Conservation (phyloP, 2,113 vertebrate species). For the Menura novaehollandiae region DNA sequence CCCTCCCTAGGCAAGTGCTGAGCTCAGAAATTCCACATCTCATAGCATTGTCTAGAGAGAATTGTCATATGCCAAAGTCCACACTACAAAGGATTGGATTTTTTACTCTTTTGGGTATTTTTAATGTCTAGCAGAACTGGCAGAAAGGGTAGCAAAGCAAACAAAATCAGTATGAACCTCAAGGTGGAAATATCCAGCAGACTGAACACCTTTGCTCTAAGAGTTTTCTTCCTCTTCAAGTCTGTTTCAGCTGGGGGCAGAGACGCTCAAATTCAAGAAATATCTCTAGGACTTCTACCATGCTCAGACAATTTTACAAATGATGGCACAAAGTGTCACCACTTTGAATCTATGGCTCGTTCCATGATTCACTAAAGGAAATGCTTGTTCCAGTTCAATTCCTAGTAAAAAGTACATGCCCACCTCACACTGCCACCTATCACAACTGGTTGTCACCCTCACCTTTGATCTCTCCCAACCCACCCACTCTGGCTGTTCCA, state of each 20-base stretch:
- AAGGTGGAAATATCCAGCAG: neutral
- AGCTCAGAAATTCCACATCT: neutral
- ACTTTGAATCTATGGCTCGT: neutral
- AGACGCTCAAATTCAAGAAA: neutral
- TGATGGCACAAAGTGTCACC: neutral
- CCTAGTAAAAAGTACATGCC: neutral
- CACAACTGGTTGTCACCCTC: neutral
- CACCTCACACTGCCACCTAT: neutral
- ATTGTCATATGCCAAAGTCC: neutral
- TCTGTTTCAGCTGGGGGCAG: neutral
- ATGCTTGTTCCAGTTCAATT: neutral
- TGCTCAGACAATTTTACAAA: neutral
- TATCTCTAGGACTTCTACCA: neutral
- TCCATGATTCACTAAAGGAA: neutral
- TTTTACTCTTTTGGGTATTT: neutral
- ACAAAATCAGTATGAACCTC: neutral
- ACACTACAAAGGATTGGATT: neutral
- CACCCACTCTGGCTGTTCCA: neutral
- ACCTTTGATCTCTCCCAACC: neutral
- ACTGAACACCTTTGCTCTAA: neutral
- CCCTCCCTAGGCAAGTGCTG: neutral
- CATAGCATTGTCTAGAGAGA: neutral
- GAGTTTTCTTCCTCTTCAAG: neutral
- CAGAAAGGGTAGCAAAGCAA: neutral
- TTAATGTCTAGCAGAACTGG: neutral